Conservation (phyloP, 2,797 vertebrate genomes). For the Pempheris klunzingeri region DNA sequence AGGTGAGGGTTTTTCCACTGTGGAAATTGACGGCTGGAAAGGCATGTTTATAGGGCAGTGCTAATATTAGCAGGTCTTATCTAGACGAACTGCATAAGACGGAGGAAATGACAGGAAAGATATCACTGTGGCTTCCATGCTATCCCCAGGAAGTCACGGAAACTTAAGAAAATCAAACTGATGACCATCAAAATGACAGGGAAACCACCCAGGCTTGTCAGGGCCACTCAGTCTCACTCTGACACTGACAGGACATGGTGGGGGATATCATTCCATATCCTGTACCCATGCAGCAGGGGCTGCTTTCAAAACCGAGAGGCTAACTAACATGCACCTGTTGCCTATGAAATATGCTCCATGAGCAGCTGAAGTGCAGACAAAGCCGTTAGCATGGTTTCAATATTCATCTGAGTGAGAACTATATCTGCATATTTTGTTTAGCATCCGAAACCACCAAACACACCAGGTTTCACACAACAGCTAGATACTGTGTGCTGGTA, state of each 20-base stretch:
- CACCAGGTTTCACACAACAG: constrained; percentile 33
- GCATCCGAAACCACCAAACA: constrained; percentile 37
- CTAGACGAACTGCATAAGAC: constrained; percentile 59
- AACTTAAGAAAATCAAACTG: constrained; percentile 71
- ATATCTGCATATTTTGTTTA: constrained; percentile 17
- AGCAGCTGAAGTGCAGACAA: constrained; percentile 19
- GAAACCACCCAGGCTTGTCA: constrained; percentile 67
- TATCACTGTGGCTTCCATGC: constrained; percentile 43
- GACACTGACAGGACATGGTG: constrained; percentile 47
- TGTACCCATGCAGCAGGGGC: constrained; percentile 49
- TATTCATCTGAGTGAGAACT: constrained; percentile 47
- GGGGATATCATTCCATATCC: constrained; percentile 43
- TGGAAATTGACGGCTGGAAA: constrained; percentile 70
- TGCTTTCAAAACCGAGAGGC: constrained; percentile 57
- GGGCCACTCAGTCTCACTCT: constrained; percentile 56
- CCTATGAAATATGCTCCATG: constrained; percentile 19
- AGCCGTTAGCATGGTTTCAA: constrained; percentile 50
- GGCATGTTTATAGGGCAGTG: constrained; percentile 57
- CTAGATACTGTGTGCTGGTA: background rate
- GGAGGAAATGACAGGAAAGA: constrained; percentile 62
- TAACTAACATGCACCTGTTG: constrained; percentile 63
- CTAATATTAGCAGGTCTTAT: constrained; percentile 77
- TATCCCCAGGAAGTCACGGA: constrained; percentile 55
- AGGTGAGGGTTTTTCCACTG: constrained; percentile 71
- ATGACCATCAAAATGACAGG: constrained; percentile 76